Percentiles rank a stretch among this genome's conserved stretches.
phyloP scores from a whole-genome alignment of 2,888 invertebrate genomes.

The Merodon equestris region DNA sequence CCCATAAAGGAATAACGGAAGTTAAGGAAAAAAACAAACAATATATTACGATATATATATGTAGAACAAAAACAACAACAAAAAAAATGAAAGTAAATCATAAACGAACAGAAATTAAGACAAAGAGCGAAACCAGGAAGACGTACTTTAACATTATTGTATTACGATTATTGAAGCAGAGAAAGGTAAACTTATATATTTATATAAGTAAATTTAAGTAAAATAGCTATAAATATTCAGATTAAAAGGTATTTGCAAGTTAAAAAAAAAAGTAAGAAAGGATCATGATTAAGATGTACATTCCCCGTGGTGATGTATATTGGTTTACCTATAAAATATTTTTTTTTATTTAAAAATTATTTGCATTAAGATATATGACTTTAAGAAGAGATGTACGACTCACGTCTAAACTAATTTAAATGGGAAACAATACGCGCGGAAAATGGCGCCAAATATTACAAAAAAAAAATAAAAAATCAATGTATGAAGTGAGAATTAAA shows the following conservation, averaged over 20 bases:
- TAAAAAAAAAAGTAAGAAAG: conserved; percentile 7
- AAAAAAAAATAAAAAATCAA: too few species aligned
- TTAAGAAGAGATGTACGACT: neutral
- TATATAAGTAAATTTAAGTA: conserved; percentile 34
- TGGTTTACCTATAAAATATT: conserved; percentile 21
- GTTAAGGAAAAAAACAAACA: conserved; percentile 3
- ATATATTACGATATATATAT: neutral
- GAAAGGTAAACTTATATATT: conserved; percentile 23
- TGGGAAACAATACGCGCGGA: too few species aligned
- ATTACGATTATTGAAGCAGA: conserved; percentile 23
- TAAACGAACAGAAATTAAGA: conserved; percentile 7
- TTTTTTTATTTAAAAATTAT: neutral
- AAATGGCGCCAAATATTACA: too few species aligned
- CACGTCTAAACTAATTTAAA: conserved; percentile 1
- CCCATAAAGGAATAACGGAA: conserved; percentile 8
- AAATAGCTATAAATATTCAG: conserved; percentile 37
- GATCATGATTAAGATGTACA: conserved; percentile 16
- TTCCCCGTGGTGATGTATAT: conserved; percentile 19
- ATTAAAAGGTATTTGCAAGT: conserved; percentile 39
- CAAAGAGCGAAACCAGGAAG: neutral
- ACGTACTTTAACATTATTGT: too few species aligned
- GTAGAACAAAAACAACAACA: neutral
- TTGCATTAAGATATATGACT: too few species aligned
- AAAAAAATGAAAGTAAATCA: neutral
- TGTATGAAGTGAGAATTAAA: too few species aligned